These are phyloP conservation scores for Pachyseris speciosa DNA, from an alignment of 64 coral and sea anemone species.

Conservation along the genomic window DNA sequence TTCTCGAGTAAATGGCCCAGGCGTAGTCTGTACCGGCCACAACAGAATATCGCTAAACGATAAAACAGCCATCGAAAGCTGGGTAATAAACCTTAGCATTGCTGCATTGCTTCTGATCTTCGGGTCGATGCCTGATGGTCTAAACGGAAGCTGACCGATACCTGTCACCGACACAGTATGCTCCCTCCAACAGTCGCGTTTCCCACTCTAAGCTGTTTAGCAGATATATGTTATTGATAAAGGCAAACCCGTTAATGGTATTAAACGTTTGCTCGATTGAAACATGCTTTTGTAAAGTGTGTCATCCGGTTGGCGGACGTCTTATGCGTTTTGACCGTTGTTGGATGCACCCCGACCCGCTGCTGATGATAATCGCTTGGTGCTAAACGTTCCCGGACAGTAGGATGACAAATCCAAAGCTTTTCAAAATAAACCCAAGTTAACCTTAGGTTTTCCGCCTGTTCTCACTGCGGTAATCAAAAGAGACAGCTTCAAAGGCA, in stretches of 20 bases:
- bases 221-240: constrained; percentile 6
- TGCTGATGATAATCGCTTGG: constrained; percentile 33
- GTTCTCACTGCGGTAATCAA: constrained; percentile 45
- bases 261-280: constrained; percentile 22
- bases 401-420: constrained; percentile 46
- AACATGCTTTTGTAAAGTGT: constrained; percentile 2
- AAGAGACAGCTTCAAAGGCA: constrained; percentile 21
- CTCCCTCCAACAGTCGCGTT: neutral
- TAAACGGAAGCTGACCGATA: neutral
- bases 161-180: neutral
- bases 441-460: constrained; percentile 46
- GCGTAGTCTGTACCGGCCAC: neutral
- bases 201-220: constrained; percentile 39
- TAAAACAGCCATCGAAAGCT: neutral
- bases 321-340: neutral
- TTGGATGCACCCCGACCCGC: neutral
- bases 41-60: neutral
- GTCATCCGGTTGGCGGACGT: constrained; percentile 36
- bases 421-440: constrained; percentile 42
- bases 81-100: neutral
- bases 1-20: neutral
- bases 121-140: neutral
- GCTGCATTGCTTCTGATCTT: neutral
- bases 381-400: constrained; percentile 54
- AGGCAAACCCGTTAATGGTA: constrained; percentile 48